These are phyloP conservation scores for Phymatocera aterrima DNA, from an alignment of 2,888 invertebrate genomes.

Conservation along the genomic window DNA sequence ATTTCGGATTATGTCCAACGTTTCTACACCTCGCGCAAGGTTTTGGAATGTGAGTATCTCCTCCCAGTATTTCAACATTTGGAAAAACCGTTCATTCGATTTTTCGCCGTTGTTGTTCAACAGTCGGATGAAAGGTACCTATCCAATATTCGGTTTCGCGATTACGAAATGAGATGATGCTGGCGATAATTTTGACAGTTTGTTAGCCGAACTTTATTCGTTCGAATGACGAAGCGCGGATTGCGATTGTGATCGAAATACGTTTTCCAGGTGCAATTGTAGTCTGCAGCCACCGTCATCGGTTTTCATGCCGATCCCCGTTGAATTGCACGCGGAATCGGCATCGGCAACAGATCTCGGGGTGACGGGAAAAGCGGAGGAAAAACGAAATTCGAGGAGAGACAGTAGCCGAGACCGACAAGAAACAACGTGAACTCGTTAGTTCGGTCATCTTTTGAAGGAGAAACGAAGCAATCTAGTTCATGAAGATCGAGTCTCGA, in stretches of 20 bases:
- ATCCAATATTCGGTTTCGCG: too few species aligned
- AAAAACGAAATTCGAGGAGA: neutral
- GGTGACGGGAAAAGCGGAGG: neutral
- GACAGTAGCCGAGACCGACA: neutral
- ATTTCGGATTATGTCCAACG: conserved; percentile 17
- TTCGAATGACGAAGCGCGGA: too few species aligned
- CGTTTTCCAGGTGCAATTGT: conserved; percentile 23
- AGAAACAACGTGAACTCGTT: too few species aligned
- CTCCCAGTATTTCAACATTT: neutral
- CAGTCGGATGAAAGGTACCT: too few species aligned
- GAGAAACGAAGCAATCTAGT: too few species aligned
- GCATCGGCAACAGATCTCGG: conserved; percentile 21
- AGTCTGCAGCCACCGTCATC: neutral
- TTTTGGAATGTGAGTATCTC: conserved; percentile 24
- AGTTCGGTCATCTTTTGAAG: too few species aligned
- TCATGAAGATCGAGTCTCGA: too few species aligned
- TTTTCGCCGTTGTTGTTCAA: too few species aligned
- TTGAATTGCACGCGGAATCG: neutral
- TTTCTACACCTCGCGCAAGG: conserved; percentile 15
- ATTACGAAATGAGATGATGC: too few species aligned
- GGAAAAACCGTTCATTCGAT: too few species aligned
- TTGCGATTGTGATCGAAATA: neutral
- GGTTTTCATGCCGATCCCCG: neutral
- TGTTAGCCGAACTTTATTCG: too few species aligned
- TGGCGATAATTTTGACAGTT: too few species aligned